phyloP scores from a whole-genome alignment of 2,888 invertebrate species.

The Drepanosiphum platanoidis region DNA sequence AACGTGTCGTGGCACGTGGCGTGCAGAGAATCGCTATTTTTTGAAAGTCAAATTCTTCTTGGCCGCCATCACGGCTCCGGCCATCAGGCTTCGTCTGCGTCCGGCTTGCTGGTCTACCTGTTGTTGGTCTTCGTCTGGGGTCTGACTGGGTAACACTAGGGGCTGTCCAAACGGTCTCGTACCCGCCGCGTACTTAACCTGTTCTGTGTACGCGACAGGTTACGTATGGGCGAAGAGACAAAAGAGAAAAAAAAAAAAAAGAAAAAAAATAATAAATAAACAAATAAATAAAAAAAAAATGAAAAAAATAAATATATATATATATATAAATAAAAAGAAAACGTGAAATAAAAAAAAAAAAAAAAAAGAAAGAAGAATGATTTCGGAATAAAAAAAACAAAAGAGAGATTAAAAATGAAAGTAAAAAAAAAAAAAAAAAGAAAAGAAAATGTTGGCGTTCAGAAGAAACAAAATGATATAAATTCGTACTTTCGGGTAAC shows the following conservation, averaged over 20 bases:
- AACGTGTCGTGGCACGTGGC: too few relatives aligned
- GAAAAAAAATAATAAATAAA: not conserved
- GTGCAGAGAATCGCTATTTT: conserved; percentile 67
- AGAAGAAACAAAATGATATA: conserved; percentile 64
- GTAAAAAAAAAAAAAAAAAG: conserved; percentile 62
- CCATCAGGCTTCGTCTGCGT: conserved; percentile 50
- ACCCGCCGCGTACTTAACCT: conserved; percentile 69
- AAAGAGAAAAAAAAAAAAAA: conserved; percentile 65
- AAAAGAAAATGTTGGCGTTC: conserved; percentile 65
- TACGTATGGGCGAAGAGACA: conserved; percentile 64
- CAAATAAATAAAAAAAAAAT: conserved; percentile 2
- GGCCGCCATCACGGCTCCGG: conserved; percentile 59
- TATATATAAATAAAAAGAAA: too few relatives aligned
- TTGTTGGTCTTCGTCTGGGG: conserved; percentile 65
- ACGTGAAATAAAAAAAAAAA: conserved; percentile 62
- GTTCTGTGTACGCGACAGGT: conserved; percentile 67
- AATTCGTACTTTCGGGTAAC: conserved; percentile 82
- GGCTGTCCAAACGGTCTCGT: conserved; percentile 83
- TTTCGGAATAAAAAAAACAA: conserved; percentile 1
- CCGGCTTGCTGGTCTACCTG: conserved; percentile 50
- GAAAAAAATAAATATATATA: too few relatives aligned
- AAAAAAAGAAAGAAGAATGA: conserved; percentile 59
- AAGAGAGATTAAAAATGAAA: conserved; percentile 2
- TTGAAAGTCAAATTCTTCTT: conserved; percentile 68
- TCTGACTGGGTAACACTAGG: conserved; percentile 70